These are phyloP conservation scores for Melipona bicolor DNA, from an alignment of 2,888 invertebrate species.

Conservation along the genomic window DNA sequence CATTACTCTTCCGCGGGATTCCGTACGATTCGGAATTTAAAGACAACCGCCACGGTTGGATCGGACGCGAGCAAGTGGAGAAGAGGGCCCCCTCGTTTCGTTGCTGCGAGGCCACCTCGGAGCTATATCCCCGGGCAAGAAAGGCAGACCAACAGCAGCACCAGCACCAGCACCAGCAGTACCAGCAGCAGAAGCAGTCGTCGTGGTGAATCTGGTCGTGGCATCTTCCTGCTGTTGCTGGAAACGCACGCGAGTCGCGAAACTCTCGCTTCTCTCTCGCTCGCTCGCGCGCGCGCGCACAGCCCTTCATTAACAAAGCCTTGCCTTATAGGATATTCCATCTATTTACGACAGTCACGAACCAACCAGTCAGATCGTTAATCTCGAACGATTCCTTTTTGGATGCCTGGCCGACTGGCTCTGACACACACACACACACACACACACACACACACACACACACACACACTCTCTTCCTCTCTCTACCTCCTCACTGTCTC, in stretches of 20 bases:
- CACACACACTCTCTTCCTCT: too few species aligned
- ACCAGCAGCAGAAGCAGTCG: conserved; percentile 5
- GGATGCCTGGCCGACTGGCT: conserved; percentile 43
- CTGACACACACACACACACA: not conserved
- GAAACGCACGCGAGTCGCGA: conserved; percentile 76
- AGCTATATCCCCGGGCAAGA: conserved; percentile 52
- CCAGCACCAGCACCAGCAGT: too few species aligned
- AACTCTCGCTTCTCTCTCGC: conserved; percentile 46
- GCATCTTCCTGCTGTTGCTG: conserved; percentile 67
- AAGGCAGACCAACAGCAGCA: conserved; percentile 25
- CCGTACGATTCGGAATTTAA: conserved; percentile 64
- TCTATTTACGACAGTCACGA: conserved; percentile 74
- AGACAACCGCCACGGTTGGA: conserved; percentile 45
- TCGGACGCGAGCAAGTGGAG: conserved; percentile 55
- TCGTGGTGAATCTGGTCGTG: conserved; percentile 65
- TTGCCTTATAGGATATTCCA: conserved; percentile 73
- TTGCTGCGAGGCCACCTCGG: conserved; percentile 47
- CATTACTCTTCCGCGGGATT: conserved; percentile 60
- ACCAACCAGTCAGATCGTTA: conserved; percentile 66
- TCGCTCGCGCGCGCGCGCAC: not conserved
- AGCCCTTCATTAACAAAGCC: conserved; percentile 72
- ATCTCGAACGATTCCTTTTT: conserved; percentile 64
- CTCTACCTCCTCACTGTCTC: not conserved
- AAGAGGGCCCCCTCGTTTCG: conserved; percentile 8
- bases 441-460: too few species aligned